A percentile compares a stretch with the other conserved stretches of the same genome.
phyloP scores from a whole-genome alignment of 2,888 invertebrate species.

The Drosophila colorata region DNA sequence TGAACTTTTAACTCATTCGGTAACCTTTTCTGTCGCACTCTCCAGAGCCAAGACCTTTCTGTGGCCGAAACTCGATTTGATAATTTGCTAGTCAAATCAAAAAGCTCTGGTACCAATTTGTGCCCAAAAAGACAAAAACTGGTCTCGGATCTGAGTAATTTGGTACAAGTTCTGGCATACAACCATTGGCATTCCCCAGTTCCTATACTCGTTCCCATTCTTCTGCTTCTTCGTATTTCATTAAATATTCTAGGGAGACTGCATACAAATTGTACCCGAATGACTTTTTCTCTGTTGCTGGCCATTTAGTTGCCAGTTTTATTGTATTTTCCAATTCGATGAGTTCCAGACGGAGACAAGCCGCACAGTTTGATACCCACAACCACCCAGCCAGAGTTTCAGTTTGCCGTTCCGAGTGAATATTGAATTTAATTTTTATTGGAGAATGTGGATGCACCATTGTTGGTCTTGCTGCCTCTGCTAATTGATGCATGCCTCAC shows the following conservation, averaged over 20 bases:
- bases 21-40: too few relatives aligned
- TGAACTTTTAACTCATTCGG: too few relatives aligned
- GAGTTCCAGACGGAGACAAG: conserved; percentile 20
- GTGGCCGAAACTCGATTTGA: conserved; percentile 13
- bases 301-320: conserved; percentile 67
- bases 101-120: conserved; percentile 20
- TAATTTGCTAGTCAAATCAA: conserved; percentile 47
- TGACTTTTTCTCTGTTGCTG: conserved; percentile 46
- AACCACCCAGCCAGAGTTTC: conserved; percentile 3
- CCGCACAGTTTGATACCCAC: conserved; percentile 6
- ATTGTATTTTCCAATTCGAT: conserved; percentile 62
- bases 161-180: conserved; percentile 6
- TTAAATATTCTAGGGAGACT: conserved; percentile 67
- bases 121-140: conserved; percentile 23
- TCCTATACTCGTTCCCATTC: neutral
- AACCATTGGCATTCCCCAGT: conserved; percentile 19
- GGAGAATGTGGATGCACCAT: conserved; percentile 25
- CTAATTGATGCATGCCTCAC: conserved; percentile 61
- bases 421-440: conserved; percentile 70
- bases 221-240: conserved; percentile 33
- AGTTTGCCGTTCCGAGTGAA: conserved; percentile 27
- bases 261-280: conserved; percentile 59
- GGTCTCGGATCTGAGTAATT: conserved; percentile 15
- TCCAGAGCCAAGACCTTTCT: neutral
- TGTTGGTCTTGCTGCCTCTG: conserved; percentile 35